Percentiles rank a stretch among this genome's conserved stretches.
Evolutionary conservation across 2,797 vertebrate genomes (phyloP).

Genomic region (Pipistrellus pipistrellus): DNA sequence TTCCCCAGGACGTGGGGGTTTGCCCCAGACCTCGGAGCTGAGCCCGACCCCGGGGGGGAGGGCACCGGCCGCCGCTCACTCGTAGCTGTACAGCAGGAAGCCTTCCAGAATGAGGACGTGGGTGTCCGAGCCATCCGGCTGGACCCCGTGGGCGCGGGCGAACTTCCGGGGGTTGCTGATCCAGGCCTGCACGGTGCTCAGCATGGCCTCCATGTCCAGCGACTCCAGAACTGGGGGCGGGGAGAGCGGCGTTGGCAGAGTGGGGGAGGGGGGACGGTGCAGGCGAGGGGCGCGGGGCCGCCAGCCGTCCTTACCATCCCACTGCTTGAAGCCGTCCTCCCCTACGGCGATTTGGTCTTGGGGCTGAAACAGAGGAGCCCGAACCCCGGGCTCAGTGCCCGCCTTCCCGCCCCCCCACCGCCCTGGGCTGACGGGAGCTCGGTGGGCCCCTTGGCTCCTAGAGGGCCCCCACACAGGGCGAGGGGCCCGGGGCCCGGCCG

Average conservation of each 20-base stretch:
- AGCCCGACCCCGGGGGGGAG: accelerated
- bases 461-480: neutral
- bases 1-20: neutral
- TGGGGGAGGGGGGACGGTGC: neutral
- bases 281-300: neutral
- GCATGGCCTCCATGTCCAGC: conserved; percentile 97
- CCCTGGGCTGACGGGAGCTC: conserved; percentile 30
- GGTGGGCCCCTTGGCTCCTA: neutral
- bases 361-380: conserved; percentile 98
- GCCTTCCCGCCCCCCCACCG: neutral
- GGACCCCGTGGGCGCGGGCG: conserved; percentile 94
- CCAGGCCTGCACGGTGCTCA: conserved; percentile 95
- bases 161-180: conserved; percentile 95
- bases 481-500: neutral
- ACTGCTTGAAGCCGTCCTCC: conserved; percentile 99
- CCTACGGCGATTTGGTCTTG: conserved; percentile 99
- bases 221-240: conserved; percentile 92
- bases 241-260: conserved; percentile 63
- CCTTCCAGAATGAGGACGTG: conserved; percentile 96
- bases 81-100: conserved; percentile 96
- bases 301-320: conserved; percentile 96
- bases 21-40: neutral
- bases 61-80: conserved; percentile 84
- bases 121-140: conserved; percentile 84
- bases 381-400: conserved; percentile 89